Base-by-base conservation (phyloP, 2,888 invertebrate species). In the Mayetiola destructor region DNA sequence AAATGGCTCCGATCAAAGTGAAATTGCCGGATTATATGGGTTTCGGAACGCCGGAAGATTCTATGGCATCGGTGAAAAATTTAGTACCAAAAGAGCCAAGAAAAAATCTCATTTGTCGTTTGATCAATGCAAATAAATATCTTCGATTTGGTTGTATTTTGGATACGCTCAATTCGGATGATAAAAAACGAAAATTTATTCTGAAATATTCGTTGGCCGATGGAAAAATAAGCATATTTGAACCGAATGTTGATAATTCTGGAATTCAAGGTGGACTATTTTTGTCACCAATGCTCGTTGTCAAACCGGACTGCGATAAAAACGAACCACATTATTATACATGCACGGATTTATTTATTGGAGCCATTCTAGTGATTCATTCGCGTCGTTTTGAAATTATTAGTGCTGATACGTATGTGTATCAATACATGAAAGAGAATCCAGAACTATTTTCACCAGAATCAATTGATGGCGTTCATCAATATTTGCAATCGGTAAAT, bases 91-190 rank as follows among this genome's bases (percentile, higher is more conserved):
- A 83, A 64, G 77, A 82, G 1, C 86, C 86, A 0, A 81, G 80
- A 66, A 84, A 85, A 67, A 85, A 88, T 68, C 75, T 85, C 61
- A 77, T 88, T 61, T 82, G 82, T 66, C 84, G 84, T 68, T 75
- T 88, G 58, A 74, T 82, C 21, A 88, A 89, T 68, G 82, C 81
- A 20, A 79, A 77, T 63, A 83, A 82, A 72, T 77, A 79, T 56
- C 74, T 88, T 0, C 78, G 88, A 39, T 91, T 88, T 67, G 80
- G 82, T 56, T 85, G 87, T 67, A 76, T 80, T 59, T 75, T 91
- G 75, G 87, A 89, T 63, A 82, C 81, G 60, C 79, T 84, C 5
- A 82, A 85, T 65, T 87, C 87, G 0, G 88, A 89, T 66, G 89
- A 91, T 69, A 69, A 76, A 30, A 80, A 80, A 2, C 78, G 92